phyloP scores from a whole-genome alignment of 2,888 invertebrate species.

The Deilephila porcellus region DNA sequence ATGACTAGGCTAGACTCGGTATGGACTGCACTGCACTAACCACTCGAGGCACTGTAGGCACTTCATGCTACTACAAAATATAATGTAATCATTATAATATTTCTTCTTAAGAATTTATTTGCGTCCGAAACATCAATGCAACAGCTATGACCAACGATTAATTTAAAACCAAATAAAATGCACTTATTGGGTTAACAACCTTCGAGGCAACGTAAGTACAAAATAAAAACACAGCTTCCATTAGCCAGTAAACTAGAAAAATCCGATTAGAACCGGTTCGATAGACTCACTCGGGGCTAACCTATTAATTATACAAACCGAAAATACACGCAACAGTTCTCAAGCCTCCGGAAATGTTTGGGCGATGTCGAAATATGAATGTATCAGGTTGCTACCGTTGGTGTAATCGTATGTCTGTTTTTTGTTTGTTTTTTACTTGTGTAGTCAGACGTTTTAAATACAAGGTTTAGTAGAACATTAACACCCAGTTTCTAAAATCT shows the following conservation, averaged over 20 bases:
- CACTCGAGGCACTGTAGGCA: too few relatives aligned
- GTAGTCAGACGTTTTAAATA: not conserved
- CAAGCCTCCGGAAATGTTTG: not conserved
- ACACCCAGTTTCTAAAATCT: too few relatives aligned
- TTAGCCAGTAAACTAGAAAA: slow-evolving; percentile 13
- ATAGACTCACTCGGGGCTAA: not conserved
- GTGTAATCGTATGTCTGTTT: not conserved
- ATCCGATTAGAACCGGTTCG: slow-evolving; percentile 7
- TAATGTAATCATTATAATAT: too few relatives aligned
- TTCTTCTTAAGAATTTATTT: too few relatives aligned
- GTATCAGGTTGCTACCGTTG: not conserved
- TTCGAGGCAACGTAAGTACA: not conserved
- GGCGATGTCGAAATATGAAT: not conserved
- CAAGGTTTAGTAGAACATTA: not conserved
- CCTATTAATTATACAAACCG: not conserved
- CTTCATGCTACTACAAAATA: too few relatives aligned
- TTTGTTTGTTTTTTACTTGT: not conserved
- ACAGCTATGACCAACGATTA: too few relatives aligned
- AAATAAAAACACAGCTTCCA: slow-evolving; percentile 7
- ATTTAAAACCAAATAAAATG: not conserved
- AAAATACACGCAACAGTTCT: not conserved
- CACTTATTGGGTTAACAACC: slow-evolving; percentile 5
- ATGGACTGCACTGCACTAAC: too few relatives aligned
- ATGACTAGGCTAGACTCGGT: too few relatives aligned
- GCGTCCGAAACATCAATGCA: too few relatives aligned